A percentile compares a stretch with the other conserved stretches of the same genome.
Evolutionary conservation across 2,113 vertebrate species (phyloP).

Genomic region (Podarcis cretensis): DNA sequence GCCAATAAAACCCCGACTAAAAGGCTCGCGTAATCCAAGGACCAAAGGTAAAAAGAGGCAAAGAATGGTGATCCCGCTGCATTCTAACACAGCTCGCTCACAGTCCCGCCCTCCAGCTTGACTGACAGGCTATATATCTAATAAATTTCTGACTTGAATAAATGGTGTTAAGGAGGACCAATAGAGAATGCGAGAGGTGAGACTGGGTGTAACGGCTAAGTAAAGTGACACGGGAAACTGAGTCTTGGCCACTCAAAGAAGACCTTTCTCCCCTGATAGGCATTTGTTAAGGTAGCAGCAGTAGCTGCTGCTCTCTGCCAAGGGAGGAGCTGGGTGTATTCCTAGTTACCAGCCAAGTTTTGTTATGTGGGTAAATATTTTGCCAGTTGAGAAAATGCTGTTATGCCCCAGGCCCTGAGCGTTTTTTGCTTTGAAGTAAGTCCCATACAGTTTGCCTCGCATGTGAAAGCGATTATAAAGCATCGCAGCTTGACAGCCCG

Average conservation of each 20-base stretch:
- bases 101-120: rapidly evolving
- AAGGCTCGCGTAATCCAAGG: rapidly evolving
- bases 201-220: not conserved
- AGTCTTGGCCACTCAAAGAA: slow-evolving; percentile 58
- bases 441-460: not conserved
- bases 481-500: not conserved
- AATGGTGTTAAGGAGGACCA: rapidly evolving
- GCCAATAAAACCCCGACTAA: not conserved
- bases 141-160: rapidly evolving
- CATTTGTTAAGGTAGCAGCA: slow-evolving; percentile 59
- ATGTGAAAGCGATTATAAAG: too few relatives aligned
- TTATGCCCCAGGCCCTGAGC: not conserved
- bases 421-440: not conserved
- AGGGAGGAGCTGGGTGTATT: rapidly evolving
- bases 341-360: not conserved
- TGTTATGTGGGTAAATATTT: not conserved
- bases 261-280: not conserved
- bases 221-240: not conserved
- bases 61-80: rapidly evolving
- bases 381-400: not conserved
- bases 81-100: not conserved
- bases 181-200: not conserved
- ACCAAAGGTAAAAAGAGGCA: not conserved
- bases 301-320: not conserved
- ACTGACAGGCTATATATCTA: not conserved